Evolutionary conservation across 2,888 invertebrate species (phyloP).

Genomic region (Andrena trimmerana): DNA sequence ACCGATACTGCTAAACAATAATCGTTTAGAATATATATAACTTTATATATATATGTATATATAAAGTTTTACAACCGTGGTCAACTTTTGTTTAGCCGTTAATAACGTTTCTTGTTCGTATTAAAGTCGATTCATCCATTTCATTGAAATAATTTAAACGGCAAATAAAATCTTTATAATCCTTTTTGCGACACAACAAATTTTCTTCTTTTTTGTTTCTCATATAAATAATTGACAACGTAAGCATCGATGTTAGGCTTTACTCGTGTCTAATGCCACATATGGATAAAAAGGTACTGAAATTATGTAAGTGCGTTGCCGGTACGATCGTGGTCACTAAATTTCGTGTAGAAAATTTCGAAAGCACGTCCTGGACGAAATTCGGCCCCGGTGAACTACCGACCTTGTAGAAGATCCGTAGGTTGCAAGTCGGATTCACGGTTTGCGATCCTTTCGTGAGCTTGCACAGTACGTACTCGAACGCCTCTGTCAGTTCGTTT

Average conservation of each 20-base stretch:
- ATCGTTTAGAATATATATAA: constrained; percentile 48
- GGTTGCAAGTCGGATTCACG: constrained; percentile 88
- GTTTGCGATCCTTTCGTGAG: constrained; percentile 86
- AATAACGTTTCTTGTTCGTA: constrained; percentile 39
- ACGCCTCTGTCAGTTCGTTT: constrained; percentile 86
- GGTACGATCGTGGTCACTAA: constrained; percentile 92
- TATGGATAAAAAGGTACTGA: constrained; percentile 93
- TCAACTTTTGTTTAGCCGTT: constrained; percentile 51
- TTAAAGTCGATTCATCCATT: constrained; percentile 47
- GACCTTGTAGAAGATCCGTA: constrained; percentile 92
- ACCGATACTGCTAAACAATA: constrained; percentile 53
- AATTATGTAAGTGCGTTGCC: constrained; percentile 92
- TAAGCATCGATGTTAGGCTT: constrained; percentile 64
- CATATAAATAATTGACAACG: constrained; percentile 73
- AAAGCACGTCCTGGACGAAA: constrained; percentile 82
- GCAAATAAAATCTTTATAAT: constrained; percentile 53
- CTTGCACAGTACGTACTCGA: constrained; percentile 87
- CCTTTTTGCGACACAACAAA: constrained; percentile 45
- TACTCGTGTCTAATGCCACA: constrained; percentile 92
- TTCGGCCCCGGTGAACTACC: constrained; percentile 86
- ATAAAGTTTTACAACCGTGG: constrained; percentile 53
- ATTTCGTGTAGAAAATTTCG: constrained; percentile 80
- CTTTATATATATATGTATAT: constrained; percentile 8
- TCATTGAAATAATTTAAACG: constrained; percentile 55
- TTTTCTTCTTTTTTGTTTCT: constrained; percentile 46